phyloP scores from a whole-genome alignment of 2,888 invertebrate genomes.

The Cartodere bifasciata region DNA sequence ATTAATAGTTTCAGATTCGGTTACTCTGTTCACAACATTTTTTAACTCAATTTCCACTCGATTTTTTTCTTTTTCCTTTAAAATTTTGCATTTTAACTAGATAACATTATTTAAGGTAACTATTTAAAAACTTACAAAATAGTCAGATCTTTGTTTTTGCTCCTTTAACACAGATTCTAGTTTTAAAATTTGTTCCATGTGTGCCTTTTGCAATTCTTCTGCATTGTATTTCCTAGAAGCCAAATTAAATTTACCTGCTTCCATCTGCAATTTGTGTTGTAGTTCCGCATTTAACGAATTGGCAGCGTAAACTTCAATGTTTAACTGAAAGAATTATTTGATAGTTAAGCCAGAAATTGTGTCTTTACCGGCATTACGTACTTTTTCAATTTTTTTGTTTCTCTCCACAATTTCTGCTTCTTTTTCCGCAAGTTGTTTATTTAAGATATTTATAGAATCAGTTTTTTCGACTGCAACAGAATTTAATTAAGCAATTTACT shows the following conservation, averaged over 20 bases:
- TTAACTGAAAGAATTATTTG: constrained; percentile 11
- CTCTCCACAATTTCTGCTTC: constrained; percentile 7
- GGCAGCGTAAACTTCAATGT: constrained; percentile 22
- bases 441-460: constrained; percentile 6
- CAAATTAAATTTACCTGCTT: constrained; percentile 21
- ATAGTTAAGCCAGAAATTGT: neutral
- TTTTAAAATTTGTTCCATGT: constrained; percentile 21
- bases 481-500: neutral
- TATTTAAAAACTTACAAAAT: constrained; percentile 13
- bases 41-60: constrained; percentile 20
- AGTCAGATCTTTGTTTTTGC: constrained; percentile 18
- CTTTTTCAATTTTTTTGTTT: constrained; percentile 8
- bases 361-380: neutral
- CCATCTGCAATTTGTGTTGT: constrained; percentile 21
- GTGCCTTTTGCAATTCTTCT: constrained; percentile 22
- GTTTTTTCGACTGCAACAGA: constrained; percentile 10
- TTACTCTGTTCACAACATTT: constrained; percentile 16
- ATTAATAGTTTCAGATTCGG: constrained; percentile 18
- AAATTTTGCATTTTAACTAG: too few species aligned
- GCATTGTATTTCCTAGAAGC: constrained; percentile 20
- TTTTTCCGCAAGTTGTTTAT: constrained; percentile 3
- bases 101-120: neutral
- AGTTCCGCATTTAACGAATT: constrained; percentile 22
- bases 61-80: constrained; percentile 21
- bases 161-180: constrained; percentile 22